Conservation (phyloP, 2,113 vertebrate species). For the Phaethon lepturus region DNA sequence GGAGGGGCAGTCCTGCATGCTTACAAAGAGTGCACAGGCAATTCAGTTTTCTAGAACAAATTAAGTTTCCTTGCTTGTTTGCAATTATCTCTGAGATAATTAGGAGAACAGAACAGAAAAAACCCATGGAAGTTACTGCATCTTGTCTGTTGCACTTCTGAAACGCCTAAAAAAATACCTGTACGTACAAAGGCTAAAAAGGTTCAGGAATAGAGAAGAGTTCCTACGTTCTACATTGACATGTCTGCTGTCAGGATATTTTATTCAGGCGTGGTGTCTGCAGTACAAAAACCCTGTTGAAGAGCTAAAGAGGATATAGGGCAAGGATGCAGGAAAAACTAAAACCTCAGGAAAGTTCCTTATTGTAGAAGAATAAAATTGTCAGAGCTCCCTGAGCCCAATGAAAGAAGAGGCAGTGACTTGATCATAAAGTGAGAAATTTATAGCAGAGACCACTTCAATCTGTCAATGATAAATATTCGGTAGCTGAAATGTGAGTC, state of each 20-base stretch:
- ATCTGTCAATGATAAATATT: neutral
- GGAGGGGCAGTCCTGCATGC: neutral
- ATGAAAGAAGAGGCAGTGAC: neutral
- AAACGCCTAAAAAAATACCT: neutral
- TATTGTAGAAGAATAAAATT: neutral
- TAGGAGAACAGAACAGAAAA: neutral
- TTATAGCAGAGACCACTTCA: neutral
- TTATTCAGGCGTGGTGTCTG: neutral
- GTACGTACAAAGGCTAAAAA: neutral
- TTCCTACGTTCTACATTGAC: neutral
- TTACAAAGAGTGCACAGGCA: neutral
- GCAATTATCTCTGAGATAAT: neutral
- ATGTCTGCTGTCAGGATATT: neutral
- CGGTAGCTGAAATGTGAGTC: neutral
- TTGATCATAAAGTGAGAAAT: neutral
- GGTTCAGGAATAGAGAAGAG: neutral
- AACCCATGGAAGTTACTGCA: neutral
- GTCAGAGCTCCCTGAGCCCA: fast-evolving
- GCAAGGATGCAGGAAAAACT: neutral
- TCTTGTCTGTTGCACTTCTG: neutral
- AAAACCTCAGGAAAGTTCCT: neutral
- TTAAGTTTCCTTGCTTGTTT: neutral
- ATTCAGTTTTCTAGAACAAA: neutral
- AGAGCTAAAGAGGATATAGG: neutral
- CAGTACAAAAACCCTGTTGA: neutral